Conservation (phyloP, 2,113 vertebrate genomes). For the Melanocharis versteri region DNA sequence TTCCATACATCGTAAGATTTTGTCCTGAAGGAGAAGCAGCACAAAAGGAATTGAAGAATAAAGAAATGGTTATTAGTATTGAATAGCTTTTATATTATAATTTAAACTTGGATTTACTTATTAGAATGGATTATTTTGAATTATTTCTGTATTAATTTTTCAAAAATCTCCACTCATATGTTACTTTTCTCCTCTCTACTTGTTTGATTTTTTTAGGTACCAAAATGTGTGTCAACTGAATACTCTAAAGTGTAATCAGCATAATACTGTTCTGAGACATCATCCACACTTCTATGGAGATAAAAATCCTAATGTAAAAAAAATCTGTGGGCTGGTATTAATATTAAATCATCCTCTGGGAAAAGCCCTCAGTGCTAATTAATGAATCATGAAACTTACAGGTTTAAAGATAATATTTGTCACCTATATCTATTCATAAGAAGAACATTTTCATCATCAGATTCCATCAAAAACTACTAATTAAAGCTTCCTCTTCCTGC, state of each 20-base stretch:
- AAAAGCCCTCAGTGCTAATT: slow-evolving; percentile 63
- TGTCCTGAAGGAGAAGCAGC: background rate
- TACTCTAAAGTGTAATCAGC: background rate
- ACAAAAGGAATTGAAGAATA: background rate
- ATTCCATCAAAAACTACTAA: slow-evolving; percentile 66
- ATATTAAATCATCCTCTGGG: slow-evolving; percentile 34
- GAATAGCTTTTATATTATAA: background rate
- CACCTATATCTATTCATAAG: slow-evolving; percentile 64
- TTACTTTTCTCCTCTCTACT: background rate
- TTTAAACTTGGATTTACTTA: background rate
- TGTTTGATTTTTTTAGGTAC: background rate
- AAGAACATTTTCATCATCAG: slow-evolving; percentile 60
- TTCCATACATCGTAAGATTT: background rate
- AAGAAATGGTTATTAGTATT: background rate
- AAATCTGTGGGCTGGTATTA: slow-evolving; percentile 1
- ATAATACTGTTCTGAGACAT: background rate
- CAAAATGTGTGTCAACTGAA: background rate
- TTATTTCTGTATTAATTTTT: background rate
- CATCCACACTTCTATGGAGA: background rate
- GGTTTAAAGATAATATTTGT: slow-evolving; percentile 71
- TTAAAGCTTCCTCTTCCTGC: slow-evolving; percentile 52
- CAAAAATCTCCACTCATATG: background rate
- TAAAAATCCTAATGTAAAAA: background rate
- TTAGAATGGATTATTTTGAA: background rate
- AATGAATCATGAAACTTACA: slow-evolving; percentile 66